Percentiles rank a stretch among this genome's conserved stretches.
These are phyloP conservation scores for Leucosticte australis DNA, from an alignment of 2,113 vertebrate species.

Conservation along the genomic window DNA sequence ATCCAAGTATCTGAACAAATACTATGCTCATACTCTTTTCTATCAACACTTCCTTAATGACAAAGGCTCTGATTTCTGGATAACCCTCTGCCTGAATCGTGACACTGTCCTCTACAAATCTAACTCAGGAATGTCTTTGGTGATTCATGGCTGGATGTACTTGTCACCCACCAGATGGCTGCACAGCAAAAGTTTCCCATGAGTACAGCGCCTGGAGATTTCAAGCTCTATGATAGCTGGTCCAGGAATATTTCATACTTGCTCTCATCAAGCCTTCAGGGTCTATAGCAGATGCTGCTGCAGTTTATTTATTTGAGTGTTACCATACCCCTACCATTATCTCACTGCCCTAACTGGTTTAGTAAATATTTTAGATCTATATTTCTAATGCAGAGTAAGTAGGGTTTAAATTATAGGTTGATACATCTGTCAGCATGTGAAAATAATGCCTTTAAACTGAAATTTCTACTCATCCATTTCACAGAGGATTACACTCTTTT, in stretches of 20 bases:
- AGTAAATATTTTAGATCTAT: slow-evolving; percentile 25
- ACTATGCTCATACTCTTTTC: background rate
- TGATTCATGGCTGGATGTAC: slow-evolving; percentile 36
- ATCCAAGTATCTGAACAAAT: background rate
- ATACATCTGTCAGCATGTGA: background rate
- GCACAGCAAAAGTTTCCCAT: background rate
- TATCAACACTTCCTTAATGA: background rate
- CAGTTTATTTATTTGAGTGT: slow-evolving; percentile 22
- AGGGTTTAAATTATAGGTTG: background rate
- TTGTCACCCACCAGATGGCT: slow-evolving; percentile 50
- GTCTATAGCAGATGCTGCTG: slow-evolving; percentile 34
- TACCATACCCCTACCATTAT: background rate
- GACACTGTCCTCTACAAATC: background rate
- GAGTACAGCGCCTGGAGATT: slow-evolving; percentile 1
- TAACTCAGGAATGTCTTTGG: background rate
- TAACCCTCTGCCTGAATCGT: background rate
- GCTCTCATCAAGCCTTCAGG: background rate
- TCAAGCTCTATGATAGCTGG: background rate
- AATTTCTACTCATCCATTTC: background rate
- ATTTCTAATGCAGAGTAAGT: background rate
- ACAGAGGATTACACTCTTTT: background rate
- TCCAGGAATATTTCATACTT: slow-evolving; percentile 38
- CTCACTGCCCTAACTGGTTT: background rate
- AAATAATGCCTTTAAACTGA: background rate
- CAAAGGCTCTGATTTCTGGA: background rate